Evolutionary conservation across 2,113 vertebrate species (phyloP).

Genomic region (Cathartes aura): DNA sequence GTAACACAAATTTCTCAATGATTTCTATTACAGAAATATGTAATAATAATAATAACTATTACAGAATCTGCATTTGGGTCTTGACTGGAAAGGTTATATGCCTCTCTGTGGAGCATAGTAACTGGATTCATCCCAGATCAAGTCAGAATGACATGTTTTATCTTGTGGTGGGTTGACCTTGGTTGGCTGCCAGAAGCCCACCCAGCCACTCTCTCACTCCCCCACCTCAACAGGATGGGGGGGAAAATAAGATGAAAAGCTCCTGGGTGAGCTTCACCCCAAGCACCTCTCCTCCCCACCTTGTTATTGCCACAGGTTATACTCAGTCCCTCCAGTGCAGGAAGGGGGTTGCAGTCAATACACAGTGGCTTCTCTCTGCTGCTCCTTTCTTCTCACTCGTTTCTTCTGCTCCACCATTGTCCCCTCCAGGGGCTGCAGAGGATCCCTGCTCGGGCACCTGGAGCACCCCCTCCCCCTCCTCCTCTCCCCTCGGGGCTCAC

Average conservation of each 20-base stretch:
- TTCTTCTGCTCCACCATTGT: not conserved
- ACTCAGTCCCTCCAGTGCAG: not conserved
- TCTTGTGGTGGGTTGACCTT: not conserved
- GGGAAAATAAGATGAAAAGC: not conserved
- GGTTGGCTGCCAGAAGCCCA: not conserved
- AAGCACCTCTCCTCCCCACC: not conserved
- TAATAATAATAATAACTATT: not conserved
- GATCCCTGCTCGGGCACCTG: fast-evolving
- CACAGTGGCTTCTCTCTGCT: not conserved
- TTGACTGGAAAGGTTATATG: not conserved
- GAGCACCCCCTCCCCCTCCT: not conserved
- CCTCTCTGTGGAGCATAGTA: not conserved
- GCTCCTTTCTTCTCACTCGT: not conserved
- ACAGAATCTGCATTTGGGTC: not conserved
- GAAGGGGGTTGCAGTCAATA: not conserved
- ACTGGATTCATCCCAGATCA: not conserved
- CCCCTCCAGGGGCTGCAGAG: not conserved
- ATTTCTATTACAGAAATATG: not conserved
- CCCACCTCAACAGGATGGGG: fast-evolving
- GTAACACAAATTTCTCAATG: not conserved
- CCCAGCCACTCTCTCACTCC: not conserved
- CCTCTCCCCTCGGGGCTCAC: fast-evolving
- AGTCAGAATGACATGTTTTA: not conserved
- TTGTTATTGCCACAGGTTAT: not conserved
- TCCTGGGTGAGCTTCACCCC: not conserved